phyloP scores from a whole-genome alignment of 2,113 vertebrate species.

The Hydrolagus affinis region DNA sequence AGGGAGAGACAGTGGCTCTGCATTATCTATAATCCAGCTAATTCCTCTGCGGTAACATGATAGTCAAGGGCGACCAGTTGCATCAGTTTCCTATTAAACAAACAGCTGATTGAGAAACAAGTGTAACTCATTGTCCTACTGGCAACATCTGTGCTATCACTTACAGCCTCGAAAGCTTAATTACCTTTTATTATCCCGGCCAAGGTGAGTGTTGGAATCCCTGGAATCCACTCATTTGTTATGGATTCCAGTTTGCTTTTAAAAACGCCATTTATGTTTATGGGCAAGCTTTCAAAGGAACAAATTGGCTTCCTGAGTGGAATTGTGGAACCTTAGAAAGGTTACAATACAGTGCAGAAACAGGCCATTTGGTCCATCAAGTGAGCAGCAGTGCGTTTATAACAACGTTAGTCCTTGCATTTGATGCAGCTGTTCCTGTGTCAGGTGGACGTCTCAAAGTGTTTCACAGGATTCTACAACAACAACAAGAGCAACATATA shows the following conservation, averaged over 20 bases:
- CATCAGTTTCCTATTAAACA: conserved; percentile 31
- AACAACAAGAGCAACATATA: no score
- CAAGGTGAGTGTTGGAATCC: conserved; percentile 23
- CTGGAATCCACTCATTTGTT: conserved; percentile 27
- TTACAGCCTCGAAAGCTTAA: conserved; percentile 29
- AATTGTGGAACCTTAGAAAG: no score
- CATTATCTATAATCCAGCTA: conserved; percentile 44
- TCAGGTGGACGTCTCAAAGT: no score
- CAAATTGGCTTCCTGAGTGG: no score
- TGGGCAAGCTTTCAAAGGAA: not conserved
- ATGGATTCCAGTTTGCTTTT: conserved; percentile 31
- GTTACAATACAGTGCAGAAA: no score
- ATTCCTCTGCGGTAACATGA: conserved; percentile 46
- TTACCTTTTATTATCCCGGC: conserved; percentile 31
- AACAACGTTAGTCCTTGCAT: no score
- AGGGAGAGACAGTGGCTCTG: conserved; percentile 47
- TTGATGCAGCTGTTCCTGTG: no score
- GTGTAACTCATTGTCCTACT: conserved; percentile 26
- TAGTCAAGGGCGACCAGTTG: conserved; percentile 31
- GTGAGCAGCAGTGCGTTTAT: no score
- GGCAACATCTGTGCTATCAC: conserved; percentile 25
- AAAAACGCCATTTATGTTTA: conserved; percentile 14
- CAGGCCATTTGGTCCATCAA: no score
- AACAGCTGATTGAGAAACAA: conserved; percentile 31
- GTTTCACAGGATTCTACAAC: no score